Base-by-base conservation (phyloP, 2,113 vertebrate genomes). In the Rhodinocichla rosea region DNA sequence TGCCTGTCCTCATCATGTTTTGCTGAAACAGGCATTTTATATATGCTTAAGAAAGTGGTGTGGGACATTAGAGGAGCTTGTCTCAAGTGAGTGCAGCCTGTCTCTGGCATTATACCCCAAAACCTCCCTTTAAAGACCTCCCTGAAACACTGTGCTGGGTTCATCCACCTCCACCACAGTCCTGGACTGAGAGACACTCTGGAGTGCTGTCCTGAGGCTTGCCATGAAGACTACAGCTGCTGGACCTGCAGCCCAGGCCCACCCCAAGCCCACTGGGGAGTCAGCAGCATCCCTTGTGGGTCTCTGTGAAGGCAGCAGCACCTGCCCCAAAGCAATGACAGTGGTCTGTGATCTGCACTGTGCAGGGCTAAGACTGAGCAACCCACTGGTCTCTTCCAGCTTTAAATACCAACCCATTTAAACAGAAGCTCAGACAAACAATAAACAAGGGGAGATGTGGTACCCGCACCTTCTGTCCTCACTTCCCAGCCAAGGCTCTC, bases 1-100 rank as follows among this genome's bases (percentile, higher is more conserved):
- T 70, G 86, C 60, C 83, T 73, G 55, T 12, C 21, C 47, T 92
- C 33, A 1, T 79, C 64, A 19, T 12, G 9, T 71, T 70, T 86
- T 96, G 42, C 47, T 78, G 86, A 70, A 92, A 70, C 23, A 90
- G 42, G 17, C 86, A 55, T 70, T 93, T 89, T 67, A 67, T 67
- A 63, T 70, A 74, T 7, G n/a, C 55, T 83, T n/a, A 85, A 67
- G 19, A 2, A 2, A 87, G 22, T 52, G 71, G 92, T 5, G 10
- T 47, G 35, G 56, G 42, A 69, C 1, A 0, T 56, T 27, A 86
- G 59, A 90, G 88, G 71, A 82, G 45, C 22, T 93, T 59, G 68
- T 52, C 67, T 88, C 17, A 33, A 27, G 40, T 87, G 60, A 57
- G 33, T 23, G 8, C 67, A 80, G 28, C 13, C 39, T 14, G 1